A percentile compares a stretch with the other conserved stretches of the same genome.
Evolutionary conservation across 2,113 vertebrate species (phyloP).

Genomic region (Crotalus tigris): DNA sequence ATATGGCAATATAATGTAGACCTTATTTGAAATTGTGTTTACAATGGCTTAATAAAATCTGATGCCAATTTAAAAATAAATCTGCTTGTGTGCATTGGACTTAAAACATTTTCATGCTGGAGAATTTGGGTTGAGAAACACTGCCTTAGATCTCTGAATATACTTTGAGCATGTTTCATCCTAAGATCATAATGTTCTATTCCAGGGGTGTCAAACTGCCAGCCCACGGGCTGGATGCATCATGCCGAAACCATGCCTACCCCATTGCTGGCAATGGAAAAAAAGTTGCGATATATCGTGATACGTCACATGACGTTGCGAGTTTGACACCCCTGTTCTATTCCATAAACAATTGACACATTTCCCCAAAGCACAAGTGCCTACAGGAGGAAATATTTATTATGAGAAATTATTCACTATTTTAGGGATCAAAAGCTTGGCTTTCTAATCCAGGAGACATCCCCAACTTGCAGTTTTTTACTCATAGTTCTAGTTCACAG

Average conservation of each 20-base stretch:
- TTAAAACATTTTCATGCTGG: no score
- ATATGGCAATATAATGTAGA: background rate
- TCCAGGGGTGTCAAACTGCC: no score
- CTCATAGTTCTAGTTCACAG: background rate
- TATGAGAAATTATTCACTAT: background rate
- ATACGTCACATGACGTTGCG: no score
- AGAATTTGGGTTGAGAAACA: background rate
- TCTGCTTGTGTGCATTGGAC: background rate
- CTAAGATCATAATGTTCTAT: background rate
- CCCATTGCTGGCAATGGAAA: no score
- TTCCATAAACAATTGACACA: background rate
- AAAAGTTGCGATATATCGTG: no score
- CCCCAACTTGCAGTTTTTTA: background rate
- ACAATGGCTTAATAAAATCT: background rate
- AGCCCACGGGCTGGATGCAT: no score
- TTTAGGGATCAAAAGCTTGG: background rate
- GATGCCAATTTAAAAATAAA: background rate
- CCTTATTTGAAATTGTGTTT: background rate
- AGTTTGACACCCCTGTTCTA: background rate
- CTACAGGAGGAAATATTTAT: background rate
- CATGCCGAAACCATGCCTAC: no score
- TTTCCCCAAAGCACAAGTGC: background rate
- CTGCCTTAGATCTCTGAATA: background rate
- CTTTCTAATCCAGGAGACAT: background rate
- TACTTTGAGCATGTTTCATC: background rate